Base-by-base conservation (phyloP, 1,140 invertebrate genomes). In the Leptopilina boulardi region DNA sequence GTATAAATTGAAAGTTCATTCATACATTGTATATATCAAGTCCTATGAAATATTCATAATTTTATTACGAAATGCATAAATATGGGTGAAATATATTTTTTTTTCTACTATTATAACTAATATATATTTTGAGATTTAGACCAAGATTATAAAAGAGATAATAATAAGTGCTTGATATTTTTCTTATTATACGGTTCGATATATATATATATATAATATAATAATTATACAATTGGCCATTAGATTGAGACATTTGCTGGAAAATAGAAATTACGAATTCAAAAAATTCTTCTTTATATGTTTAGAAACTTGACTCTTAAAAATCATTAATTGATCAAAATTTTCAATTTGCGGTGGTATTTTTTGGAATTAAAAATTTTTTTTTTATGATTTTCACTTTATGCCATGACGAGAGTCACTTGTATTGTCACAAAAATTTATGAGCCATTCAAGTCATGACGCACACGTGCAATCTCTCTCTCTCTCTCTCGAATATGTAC, bases 401-500 rank as follows among this genome's bases (percentile, higher is more conserved):
- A 59, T 59, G 19, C 6, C 21, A 10, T 19, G 0, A 0, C 9
- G 34, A 6, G 8, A 59, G 54, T 23, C 18, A 18, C 8, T 8
- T 59, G 19, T 23, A 59, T 59, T 23, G 54, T 59, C 54, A 26
- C 19, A 59, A 59, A 59, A 59, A 59, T 59, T 59, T 59, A 59
- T 59, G 54, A 59, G 21, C 54, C 54, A 59, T 59, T 26, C 54
- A 19, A 19, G 54, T 13, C 54, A 59, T 59, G 54, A 59, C 54
- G 54, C 54, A 59, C 54, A 59, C 54, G 54, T 21, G 19, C 21
- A 59, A 59, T 23, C 19, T 30, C 26, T 30, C 26, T 30, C 26
- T 30, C 8, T 23, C 19, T 56, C 54, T 59, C 19, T 23, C 23
- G 54, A 23, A 59, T 59, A 23, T 59, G 21, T 23, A 59, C 21